These are phyloP conservation scores for Teinopalpus imperialis DNA, from an alignment of 2,888 invertebrate genomes.

Conservation along the genomic window DNA sequence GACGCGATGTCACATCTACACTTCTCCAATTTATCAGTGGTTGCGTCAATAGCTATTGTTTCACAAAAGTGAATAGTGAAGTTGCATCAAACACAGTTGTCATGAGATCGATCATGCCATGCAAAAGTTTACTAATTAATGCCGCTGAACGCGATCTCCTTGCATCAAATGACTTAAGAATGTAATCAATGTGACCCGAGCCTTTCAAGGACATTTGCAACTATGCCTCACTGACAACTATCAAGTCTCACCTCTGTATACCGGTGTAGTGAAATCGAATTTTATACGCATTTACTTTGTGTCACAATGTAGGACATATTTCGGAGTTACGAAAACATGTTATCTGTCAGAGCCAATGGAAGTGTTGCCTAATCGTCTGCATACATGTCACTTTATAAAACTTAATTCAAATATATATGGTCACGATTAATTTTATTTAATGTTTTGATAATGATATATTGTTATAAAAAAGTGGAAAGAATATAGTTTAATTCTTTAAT, in stretches of 20 bases:
- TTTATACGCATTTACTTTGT: constrained; percentile 16
- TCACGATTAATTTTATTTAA: no score
- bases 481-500: constrained; percentile 6
- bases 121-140: constrained; percentile 56
- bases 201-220: constrained; percentile 67
- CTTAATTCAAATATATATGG: neutral
- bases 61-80: constrained; percentile 73
- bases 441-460: no score
- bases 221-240: constrained; percentile 46
- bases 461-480: constrained; percentile 1
- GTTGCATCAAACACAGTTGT: constrained; percentile 54
- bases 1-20: constrained; percentile 55
- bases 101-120: constrained; percentile 69
- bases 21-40: constrained; percentile 59
- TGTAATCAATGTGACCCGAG: constrained; percentile 53
- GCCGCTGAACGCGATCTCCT: constrained; percentile 59
- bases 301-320: constrained; percentile 38
- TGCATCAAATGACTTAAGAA: constrained; percentile 63
- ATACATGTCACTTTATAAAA: constrained; percentile 30
- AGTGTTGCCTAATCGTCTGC: constrained; percentile 40
- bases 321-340: constrained; percentile 45
- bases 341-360: constrained; percentile 34
- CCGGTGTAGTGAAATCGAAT: constrained; percentile 43
- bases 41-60: constrained; percentile 61
- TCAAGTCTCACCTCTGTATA: constrained; percentile 46